Evolutionary conservation across 2,888 invertebrate species (phyloP), one percentile per base, ranked within the genome.

Genomic region (Yponomeuta cagnagella): DNA sequence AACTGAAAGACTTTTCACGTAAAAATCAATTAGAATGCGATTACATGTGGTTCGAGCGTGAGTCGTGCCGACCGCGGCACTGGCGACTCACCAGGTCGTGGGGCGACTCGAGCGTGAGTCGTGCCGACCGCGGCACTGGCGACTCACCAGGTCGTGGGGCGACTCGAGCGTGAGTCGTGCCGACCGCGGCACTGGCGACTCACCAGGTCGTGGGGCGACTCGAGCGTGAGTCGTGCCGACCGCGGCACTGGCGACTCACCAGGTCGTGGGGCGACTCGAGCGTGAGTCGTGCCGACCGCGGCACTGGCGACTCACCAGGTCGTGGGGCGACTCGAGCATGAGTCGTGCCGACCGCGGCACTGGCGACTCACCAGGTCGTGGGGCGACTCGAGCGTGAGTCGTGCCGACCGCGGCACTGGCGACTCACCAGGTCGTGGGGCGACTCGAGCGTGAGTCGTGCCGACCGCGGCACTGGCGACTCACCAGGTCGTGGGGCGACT

Each of bases 291-390:
- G 33, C 3, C 33, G 33, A 33, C 33, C 52, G 12, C 23, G 23
- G 23, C 23, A 12, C 15, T 23, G 23, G 23, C 23, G 23, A 33
- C 66, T 31, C 66, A 85, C 86, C 37, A 87, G 81, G 71, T 84
- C 85, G 82, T 78, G 79, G 74, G 79, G 79, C 75, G 89, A 23
- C 23, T 23, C 75, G 70, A 71, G 30, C 23, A 1, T 5, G n/a
- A 2, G 8, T 1, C 31, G 8, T 3, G 33, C 5, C 30, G 8
- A 12, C 15, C 65, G 43, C 12, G 12, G 8, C 5, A 2, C 58
- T 8, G n/a, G n/a, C 58, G 3, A 33, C 66, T 31, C 66, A 85
- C 86, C 37, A 87, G 81, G 71, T 84, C 85, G 82, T 78, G 79
- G 74, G 79, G 79, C 75, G 89, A 70, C 94, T 23, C 33, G 33